phyloP scores from a whole-genome alignment of 2,888 invertebrate genomes.

The Carabus problematicus region DNA sequence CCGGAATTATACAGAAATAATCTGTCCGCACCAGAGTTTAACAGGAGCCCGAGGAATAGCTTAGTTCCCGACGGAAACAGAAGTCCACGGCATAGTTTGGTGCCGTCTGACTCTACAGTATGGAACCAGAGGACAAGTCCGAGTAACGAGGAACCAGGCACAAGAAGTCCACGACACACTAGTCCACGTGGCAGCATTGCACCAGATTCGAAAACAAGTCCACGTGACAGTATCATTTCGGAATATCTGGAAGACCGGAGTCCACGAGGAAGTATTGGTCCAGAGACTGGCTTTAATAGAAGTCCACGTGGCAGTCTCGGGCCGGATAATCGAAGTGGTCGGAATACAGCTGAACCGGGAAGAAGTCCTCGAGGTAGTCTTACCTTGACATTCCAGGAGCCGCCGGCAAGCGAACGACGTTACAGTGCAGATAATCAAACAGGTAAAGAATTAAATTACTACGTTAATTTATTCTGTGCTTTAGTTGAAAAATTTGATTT shows the following conservation, averaged over 20 bases:
- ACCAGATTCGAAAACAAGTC: conserved; percentile 64
- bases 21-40: conserved; percentile 17
- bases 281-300: conserved; percentile 62
- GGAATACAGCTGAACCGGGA: conserved; percentile 56
- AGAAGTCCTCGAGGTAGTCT: conserved; percentile 67
- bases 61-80: conserved; percentile 65
- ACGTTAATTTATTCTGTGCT: too few species aligned
- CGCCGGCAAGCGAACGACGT: conserved; percentile 64
- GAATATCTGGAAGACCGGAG: conserved; percentile 54
- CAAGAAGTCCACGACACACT: conserved; percentile 68
- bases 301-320: conserved; percentile 70
- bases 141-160: conserved; percentile 53
- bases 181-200: conserved; percentile 63
- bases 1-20: conserved; percentile 59
- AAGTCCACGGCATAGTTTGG: conserved; percentile 64
- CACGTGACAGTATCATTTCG: conserved; percentile 64
- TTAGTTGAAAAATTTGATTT: conserved; percentile 20
- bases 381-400: conserved; percentile 69
- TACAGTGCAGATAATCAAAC: conserved; percentile 67
- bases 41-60: conserved; percentile 66
- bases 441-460: conserved; percentile 54
- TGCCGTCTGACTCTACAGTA: conserved; percentile 66
- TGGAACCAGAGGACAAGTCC: conserved; percentile 66
- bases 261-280: conserved; percentile 68
- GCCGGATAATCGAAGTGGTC: conserved; percentile 62